Conservation (phyloP, 2,888 invertebrate genomes). For the Eremobia ochroleuca region DNA sequence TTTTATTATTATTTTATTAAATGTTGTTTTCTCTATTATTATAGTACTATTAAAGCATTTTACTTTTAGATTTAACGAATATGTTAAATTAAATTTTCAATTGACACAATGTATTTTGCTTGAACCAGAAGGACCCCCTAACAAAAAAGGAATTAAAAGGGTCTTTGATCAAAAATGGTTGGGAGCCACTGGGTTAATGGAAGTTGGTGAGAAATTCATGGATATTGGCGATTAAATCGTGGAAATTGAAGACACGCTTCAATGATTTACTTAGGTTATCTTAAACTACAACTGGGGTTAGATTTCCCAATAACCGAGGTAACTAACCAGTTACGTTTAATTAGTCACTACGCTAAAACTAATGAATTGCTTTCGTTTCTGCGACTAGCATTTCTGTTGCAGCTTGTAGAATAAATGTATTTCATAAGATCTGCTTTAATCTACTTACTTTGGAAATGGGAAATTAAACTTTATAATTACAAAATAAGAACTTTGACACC, state of each 20-base stretch:
- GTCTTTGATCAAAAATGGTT: background rate
- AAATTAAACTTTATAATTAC: background rate
- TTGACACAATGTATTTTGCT: background rate
- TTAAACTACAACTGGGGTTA: background rate
- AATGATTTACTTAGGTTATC: background rate
- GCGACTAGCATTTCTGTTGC: background rate
- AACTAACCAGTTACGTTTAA: background rate
- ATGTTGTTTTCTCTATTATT: too few species aligned
- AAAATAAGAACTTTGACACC: background rate
- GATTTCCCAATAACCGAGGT: background rate
- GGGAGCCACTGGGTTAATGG: too few species aligned
- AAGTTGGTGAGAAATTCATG: slow-evolving; percentile 20
- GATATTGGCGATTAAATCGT: slow-evolving; percentile 5
- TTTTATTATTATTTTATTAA: background rate
- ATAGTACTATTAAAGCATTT: background rate
- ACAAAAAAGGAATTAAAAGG: background rate
- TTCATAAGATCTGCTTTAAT: background rate
- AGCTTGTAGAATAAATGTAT: background rate
- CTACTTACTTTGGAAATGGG: background rate
- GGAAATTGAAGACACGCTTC: slow-evolving; percentile 2
- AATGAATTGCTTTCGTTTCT: background rate
- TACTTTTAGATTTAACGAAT: background rate
- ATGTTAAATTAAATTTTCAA: background rate
- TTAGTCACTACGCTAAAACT: background rate
- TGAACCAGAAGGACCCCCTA: background rate